Evolutionary conservation across 2,797 vertebrate species (phyloP).

Genomic region (Smutsia gigantea): DNA sequence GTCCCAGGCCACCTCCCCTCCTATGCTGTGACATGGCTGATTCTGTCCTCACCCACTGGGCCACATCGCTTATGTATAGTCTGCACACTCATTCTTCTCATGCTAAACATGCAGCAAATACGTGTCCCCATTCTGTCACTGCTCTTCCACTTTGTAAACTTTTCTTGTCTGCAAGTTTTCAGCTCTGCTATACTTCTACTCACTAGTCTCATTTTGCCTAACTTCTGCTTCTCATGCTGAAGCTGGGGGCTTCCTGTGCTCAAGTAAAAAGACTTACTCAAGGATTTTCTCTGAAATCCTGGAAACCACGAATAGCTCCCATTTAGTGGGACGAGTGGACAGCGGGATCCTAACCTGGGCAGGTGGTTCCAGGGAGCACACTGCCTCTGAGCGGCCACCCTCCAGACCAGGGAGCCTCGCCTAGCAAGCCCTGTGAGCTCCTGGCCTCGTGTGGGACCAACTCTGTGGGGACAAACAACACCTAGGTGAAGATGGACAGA

Average conservation of each 20-base stretch:
- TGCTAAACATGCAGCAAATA: no score
- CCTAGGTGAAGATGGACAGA: fast-evolving
- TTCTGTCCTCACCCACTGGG: no score
- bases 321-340: fast-evolving
- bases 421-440: neutral
- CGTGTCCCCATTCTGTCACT: no score
- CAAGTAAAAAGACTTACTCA: neutral
- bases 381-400: neutral
- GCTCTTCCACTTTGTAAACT: no score
- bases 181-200: neutral
- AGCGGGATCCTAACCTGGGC: neutral
- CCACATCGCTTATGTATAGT: no score
- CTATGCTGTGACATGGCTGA: no score
- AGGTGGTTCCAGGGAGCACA: neutral
- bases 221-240: neutral
- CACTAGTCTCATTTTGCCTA: neutral
- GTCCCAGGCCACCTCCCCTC: no score
- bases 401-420: neutral
- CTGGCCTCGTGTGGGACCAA: neutral
- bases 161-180: no score
- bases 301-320: neutral
- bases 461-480: fast-evolving
- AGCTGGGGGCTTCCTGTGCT: neutral
- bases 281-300: neutral
- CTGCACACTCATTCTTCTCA: no score